Base-by-base conservation (phyloP, 2,797 vertebrate species). In the Chromobotia macracanthus region DNA sequence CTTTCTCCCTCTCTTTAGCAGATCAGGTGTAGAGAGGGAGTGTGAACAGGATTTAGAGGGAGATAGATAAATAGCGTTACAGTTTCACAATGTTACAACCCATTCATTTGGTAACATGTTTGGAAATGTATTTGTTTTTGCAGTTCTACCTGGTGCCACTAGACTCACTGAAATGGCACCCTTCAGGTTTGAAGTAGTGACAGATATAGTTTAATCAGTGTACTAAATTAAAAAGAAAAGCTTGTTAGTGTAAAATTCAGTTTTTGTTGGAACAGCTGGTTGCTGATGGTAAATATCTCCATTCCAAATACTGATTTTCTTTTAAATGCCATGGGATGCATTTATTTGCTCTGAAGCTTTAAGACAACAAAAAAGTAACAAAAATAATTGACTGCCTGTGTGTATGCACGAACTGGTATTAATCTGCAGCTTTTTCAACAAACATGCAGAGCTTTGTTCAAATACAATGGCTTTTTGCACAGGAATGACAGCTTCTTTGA, bases 361-460 rank as follows among this genome's bases (percentile, higher is more conserved):
- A 28, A 55, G 31, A 15, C 66, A 44, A 60, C 56, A 31, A 28
- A 58, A 61, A 53, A 67, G 23, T 7, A 55, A 19, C 50, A 5
- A 1, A 70, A 28, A 75, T 28, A 58, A 68, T n/a, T 65, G 25
- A 65, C 55, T 63, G 41, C 41, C 9, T 44, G 41, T 10, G 41
- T 44, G 41, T 10, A 7, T 38, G 35, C 66, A 18, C 55, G 15
- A 16, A 58, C 55, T 44, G 44, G 58, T 63, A 53, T 73, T 77
- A 67, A 67, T 65, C 61, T 63, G n/a, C 67, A 1, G 18, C 76
- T 65, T 75, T 65, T 75, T 68, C 38, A 41, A 58, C 31, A 67
- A 66, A 72, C 64, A 77, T 13, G 35, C 72, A 63, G 51, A 3
- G 66, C 67, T 67, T 80, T 69, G 64, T 73, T 84, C 50, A 77